A percentile compares a stretch with the other conserved stretches of the same genome.
Evolutionary conservation across 2,888 invertebrate genomes (phyloP).

Genomic region (Pammene aurita): DNA sequence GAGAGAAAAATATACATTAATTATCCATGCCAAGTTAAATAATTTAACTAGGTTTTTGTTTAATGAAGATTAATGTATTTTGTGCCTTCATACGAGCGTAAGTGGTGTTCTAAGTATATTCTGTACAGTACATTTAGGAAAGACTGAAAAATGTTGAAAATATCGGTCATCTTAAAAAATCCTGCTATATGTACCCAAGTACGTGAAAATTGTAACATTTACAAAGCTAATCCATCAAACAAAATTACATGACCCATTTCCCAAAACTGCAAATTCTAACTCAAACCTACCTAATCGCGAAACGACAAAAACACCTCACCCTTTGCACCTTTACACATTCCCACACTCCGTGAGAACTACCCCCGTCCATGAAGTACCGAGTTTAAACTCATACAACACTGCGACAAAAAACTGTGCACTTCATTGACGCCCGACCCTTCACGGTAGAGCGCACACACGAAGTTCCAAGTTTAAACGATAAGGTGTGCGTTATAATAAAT

Average conservation of each 20-base stretch:
- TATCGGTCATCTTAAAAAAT: no score
- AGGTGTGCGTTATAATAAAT: constrained; percentile 50
- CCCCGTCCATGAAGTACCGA: constrained; percentile 68
- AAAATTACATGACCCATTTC: constrained; percentile 30
- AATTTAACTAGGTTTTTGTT: no score
- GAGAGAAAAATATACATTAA: no score
- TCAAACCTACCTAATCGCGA: constrained; percentile 17
- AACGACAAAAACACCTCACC: constrained; percentile 51
- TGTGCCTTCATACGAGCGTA: no score
- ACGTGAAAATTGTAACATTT: not conserved
- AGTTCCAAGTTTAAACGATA: constrained; percentile 55
- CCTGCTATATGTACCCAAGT: not conserved
- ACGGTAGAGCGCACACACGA: constrained; percentile 59
- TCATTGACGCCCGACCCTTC: constrained; percentile 59
- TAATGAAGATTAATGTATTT: no score
- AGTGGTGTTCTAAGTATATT: no score
- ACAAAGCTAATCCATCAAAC: not conserved
- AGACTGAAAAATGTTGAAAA: no score
- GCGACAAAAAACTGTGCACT: constrained; percentile 61
- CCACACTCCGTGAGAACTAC: constrained; percentile 80
- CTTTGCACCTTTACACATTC: constrained; percentile 79
- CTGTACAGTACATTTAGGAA: no score
- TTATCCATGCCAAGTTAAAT: no score
- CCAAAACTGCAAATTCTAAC: constrained; percentile 49
- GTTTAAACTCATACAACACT: constrained; percentile 53